Percentiles rank a stretch among this genome's conserved stretches.
Evolutionary conservation across 1,140 invertebrate species (phyloP).

Genomic region (Acromyrmex heyeri): DNA sequence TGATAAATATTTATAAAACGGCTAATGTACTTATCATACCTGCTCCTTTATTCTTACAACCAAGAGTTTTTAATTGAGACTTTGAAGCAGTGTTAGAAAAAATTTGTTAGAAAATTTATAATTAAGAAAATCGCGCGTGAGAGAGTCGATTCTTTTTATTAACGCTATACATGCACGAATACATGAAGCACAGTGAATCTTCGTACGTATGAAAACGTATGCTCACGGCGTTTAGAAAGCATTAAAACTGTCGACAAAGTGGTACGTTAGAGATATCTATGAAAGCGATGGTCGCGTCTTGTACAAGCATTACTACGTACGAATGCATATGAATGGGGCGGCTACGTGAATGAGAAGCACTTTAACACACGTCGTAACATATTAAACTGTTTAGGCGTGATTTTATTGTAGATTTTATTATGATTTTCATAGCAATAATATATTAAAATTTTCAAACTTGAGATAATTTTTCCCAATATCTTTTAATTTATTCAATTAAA

Average conservation of each 20-base stretch:
- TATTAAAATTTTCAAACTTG: neutral
- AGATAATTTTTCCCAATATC: neutral
- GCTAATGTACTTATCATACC: neutral
- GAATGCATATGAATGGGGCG: conserved; percentile 68
- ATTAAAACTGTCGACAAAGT: conserved; percentile 53
- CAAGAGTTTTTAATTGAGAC: conserved; percentile 3
- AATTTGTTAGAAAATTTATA: neutral
- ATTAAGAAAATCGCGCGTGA: neutral
- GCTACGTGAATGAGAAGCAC: conserved; percentile 64
- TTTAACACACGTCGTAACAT: conserved; percentile 44
- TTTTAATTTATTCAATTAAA: neutral
- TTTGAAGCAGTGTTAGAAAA: neutral
- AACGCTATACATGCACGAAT: neutral
- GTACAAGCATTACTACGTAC: neutral
- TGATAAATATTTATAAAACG: neutral
- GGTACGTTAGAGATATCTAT: conserved; percentile 58
- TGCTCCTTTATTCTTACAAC: neutral
- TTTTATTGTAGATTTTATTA: neutral
- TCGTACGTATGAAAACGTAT: conserved; percentile 36
- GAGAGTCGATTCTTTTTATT: conserved; percentile 12
- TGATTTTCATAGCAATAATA: neutral
- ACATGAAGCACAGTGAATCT: neutral
- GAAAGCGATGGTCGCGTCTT: conserved; percentile 45
- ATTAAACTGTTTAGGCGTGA: neutral
- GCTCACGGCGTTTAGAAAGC: conserved; percentile 62